Evolutionary conservation across 1,140 invertebrate genomes (phyloP).

Genomic region (Sycophaga agraensis): DNA sequence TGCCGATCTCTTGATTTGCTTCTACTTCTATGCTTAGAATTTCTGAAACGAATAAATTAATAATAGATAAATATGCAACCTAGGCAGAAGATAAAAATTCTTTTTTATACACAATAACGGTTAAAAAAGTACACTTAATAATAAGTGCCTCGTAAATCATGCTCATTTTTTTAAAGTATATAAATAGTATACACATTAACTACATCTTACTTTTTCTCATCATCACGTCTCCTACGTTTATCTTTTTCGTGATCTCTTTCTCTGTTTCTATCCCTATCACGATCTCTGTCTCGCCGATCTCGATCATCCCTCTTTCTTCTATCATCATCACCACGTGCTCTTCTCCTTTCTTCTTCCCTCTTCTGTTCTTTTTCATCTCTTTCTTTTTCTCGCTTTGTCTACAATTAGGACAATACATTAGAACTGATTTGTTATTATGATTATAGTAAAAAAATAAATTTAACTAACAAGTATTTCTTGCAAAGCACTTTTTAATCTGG

Average conservation of each 20-base stretch:
- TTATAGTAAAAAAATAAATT: background rate
- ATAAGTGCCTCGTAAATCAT: too few relatives aligned
- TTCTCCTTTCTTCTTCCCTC: constrained; percentile 65
- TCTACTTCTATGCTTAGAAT: constrained; percentile 50
- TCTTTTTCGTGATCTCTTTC: constrained; percentile 47
- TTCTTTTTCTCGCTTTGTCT: constrained; percentile 65
- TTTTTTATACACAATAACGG: too few relatives aligned
- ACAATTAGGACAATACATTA: too few relatives aligned
- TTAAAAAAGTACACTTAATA: too few relatives aligned
- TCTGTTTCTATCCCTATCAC: constrained; percentile 42
- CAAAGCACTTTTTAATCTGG: constrained; percentile 67
- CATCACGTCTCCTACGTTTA: constrained; percentile 53
- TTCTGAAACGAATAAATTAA: too few relatives aligned
- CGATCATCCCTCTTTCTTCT: constrained; percentile 47
- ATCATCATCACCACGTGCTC: constrained; percentile 57
- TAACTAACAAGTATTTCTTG: constrained; percentile 55
- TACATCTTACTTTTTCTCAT: constrained; percentile 45
- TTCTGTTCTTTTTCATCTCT: constrained; percentile 67
- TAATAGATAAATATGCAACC: too few relatives aligned
- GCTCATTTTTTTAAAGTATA: background rate
- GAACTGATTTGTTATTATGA: too few relatives aligned
- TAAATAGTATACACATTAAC: background rate
- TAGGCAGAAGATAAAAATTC: too few relatives aligned
- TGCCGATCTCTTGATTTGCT: constrained; percentile 53
- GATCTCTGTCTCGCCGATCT: constrained; percentile 45